These are phyloP conservation scores for Sesamia nonagrioides DNA, from an alignment of 1,140 invertebrate genomes.

Conservation along the genomic window DNA sequence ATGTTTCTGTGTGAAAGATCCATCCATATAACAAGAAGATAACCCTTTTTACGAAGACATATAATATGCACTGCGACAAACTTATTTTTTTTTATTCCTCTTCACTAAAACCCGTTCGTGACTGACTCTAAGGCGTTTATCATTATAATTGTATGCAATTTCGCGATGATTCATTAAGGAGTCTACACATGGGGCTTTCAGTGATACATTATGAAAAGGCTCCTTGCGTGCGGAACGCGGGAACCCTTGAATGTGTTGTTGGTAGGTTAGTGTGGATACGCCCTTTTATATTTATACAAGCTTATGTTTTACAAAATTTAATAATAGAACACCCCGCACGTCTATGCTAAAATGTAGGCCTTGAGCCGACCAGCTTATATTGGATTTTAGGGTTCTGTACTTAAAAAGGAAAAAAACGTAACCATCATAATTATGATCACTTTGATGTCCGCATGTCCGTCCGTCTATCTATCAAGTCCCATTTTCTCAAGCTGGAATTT, in stretches of 20 bases:
- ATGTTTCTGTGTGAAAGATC: too few relatives aligned
- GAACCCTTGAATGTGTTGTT: slow-evolving; percentile 67
- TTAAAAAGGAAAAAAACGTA: too few relatives aligned
- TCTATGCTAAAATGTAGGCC: too few relatives aligned
- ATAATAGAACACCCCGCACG: too few relatives aligned
- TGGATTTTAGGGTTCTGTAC: too few relatives aligned
- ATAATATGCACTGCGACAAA: neutral
- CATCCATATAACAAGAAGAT: too few relatives aligned
- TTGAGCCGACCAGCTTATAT: too few relatives aligned
- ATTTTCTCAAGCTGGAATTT: too few relatives aligned
- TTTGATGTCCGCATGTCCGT: too few relatives aligned
- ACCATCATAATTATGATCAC: too few relatives aligned
- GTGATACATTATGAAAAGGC: slow-evolving; percentile 70
- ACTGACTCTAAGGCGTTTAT: slow-evolving; percentile 40
- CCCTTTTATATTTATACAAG: slow-evolving; percentile 9
- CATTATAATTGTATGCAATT: slow-evolving; percentile 68
- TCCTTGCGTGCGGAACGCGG: slow-evolving; percentile 75
- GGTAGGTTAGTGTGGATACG: slow-evolving; percentile 58
- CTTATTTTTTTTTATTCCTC: neutral
- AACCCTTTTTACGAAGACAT: neutral
- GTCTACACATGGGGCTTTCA: slow-evolving; percentile 72
- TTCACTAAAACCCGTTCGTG: slow-evolving; percentile 43
- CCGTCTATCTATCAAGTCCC: too few relatives aligned
- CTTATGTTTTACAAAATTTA: too few relatives aligned
- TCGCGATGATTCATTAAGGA: slow-evolving; percentile 71